These are phyloP conservation scores for Philopotamus ludificatus DNA, from an alignment of 1,140 invertebrate genomes.

Conservation along the genomic window DNA sequence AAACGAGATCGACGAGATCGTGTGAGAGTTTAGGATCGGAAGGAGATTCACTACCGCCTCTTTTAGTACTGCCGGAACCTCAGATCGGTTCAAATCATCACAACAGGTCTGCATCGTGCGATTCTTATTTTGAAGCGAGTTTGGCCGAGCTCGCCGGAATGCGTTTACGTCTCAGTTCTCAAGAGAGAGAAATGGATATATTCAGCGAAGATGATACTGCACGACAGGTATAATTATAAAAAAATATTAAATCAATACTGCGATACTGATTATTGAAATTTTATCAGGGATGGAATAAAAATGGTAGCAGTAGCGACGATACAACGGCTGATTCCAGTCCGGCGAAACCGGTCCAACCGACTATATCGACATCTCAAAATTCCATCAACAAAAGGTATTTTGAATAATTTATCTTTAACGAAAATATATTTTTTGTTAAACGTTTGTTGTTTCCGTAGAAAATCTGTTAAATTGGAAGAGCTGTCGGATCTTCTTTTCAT, in stretches of 20 bases:
- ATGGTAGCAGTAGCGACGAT: conserved; percentile 45
- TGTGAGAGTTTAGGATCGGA: conserved; percentile 53
- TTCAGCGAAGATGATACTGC: conserved; percentile 77
- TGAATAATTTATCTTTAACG: not conserved
- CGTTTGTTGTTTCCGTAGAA: conserved; percentile 47
- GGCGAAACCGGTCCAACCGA: conserved; percentile 57
- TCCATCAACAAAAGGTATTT: not conserved
- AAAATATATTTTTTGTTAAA: not conserved
- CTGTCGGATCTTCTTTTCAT: conserved; percentile 64
- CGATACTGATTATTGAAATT: conserved; percentile 10
- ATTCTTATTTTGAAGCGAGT: conserved; percentile 85
- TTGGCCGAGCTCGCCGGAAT: conserved; percentile 75
- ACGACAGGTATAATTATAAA: conserved; percentile 26
- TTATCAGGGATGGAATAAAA: conserved; percentile 35
- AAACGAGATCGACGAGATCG: conserved; percentile 48
- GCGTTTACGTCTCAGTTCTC: conserved; percentile 77
- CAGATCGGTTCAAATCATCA: conserved; percentile 46
- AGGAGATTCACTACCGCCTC: conserved; percentile 47
- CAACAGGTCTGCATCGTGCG: conserved; percentile 77
- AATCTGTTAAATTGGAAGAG: conserved; percentile 61
- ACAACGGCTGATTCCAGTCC: conserved; percentile 59
- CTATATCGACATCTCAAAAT: conserved; percentile 47
- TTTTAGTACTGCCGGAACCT: conserved; percentile 36
- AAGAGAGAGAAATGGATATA: conserved; percentile 82
- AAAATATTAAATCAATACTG: not conserved